Evolutionary conservation across 1,140 invertebrate genomes (phyloP), one percentile per base, ranked within the genome.

Genomic region (Drosophila pruinosa): DNA sequence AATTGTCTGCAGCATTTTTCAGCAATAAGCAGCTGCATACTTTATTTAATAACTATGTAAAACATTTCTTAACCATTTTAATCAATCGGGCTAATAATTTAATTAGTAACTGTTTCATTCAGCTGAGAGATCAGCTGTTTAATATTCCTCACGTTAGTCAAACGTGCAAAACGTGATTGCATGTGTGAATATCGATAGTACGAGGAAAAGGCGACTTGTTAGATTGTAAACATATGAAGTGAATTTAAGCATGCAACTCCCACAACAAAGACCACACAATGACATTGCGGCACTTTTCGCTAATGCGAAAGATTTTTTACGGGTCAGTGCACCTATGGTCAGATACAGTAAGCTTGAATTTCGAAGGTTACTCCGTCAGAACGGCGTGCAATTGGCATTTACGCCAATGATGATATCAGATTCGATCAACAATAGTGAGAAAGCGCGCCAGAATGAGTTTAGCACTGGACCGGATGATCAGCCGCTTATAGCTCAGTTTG

Each of bases 361-460:
- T 39, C 56, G 91, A 0, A 50, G 67, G 21, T 52, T 91, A 1
- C 24, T 91, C 2, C 77, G 90, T 0, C 92, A 92, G 34, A 98
- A 98, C 92, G 94, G 95, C 54, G 97, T 97, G 81, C 97, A 99
- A 91, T 91, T 99, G 52, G 95, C 96, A 54, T 99, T 97, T 86
- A 98, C 98, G 0, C 98, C 98, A 15, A 99, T 99, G 98, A 98
- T 99, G 70, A 92, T 99, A 57, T 97, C 98, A 0, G 95, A 98
- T 91, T 98, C 97, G 3, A 99, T 99, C 93, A 93, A 97, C 41
- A 94, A 95, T 89, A 99, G 98, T 68, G 91, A 94, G 22, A 96
- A 97, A 92, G 98, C 97, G 19, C 94, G 98, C 78, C 92, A 94
- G 17, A 97, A 94, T 92, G 98, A 99, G 92, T 99, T 99, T 91